Conservation (phyloP, 1,140 invertebrate species). For the Doryteuthis pealeii region DNA sequence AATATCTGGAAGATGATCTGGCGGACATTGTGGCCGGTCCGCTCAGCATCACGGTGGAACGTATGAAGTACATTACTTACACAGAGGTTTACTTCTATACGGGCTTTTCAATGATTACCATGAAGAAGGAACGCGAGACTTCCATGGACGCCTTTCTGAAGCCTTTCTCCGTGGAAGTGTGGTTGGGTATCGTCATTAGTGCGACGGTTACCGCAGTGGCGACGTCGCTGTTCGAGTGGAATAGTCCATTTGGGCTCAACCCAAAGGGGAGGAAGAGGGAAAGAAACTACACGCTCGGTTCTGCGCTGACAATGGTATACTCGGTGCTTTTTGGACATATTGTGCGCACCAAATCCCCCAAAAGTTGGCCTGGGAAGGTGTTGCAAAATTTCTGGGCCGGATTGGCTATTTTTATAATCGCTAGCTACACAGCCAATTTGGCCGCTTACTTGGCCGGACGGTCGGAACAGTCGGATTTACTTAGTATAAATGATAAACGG, state of each 20-base stretch:
- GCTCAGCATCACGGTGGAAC: conserved; percentile 76
- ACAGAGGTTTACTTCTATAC: conserved; percentile 86
- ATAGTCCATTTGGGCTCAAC: conserved; percentile 87
- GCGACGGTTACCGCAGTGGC: conserved; percentile 86
- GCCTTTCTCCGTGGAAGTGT: conserved; percentile 85
- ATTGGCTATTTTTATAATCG: conserved; percentile 90
- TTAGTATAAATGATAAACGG: conserved; percentile 1
- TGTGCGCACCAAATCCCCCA: conserved; percentile 90
- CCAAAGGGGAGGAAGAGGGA: conserved; percentile 89
- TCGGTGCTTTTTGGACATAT: conserved; percentile 78
- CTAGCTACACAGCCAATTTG: conserved; percentile 91
- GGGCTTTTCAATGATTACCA: conserved; percentile 65
- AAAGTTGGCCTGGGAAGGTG: conserved; percentile 90
- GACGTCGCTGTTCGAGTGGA: conserved; percentile 90
- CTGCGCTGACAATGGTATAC: conserved; percentile 12
- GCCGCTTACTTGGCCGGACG: conserved; percentile 85
- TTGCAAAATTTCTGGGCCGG: conserved; percentile 85
- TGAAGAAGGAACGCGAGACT: conserved; percentile 68
- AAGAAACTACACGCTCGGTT: conserved; percentile 74
- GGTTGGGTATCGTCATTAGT: conserved; percentile 87
- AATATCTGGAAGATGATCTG: conserved; percentile 79
- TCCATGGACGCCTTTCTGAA: conserved; percentile 83
- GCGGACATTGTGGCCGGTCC: conserved; percentile 88
- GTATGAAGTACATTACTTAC: conserved; percentile 76
- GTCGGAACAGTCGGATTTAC: conserved; percentile 17